Evolutionary conservation across 2,888 invertebrate species (phyloP).

Genomic region (Hirtodrosophila cameraria): DNA sequence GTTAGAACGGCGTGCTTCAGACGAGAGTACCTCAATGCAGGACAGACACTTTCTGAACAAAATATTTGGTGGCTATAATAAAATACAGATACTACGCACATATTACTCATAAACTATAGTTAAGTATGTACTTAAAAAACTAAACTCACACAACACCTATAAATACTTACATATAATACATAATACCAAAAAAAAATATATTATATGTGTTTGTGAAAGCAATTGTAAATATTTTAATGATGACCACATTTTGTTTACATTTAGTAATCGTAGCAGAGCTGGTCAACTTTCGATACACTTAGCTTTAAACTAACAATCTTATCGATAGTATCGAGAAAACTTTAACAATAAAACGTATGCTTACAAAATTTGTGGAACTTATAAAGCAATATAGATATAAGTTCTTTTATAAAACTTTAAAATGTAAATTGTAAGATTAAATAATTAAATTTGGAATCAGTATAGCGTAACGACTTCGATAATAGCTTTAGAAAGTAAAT

Average conservation of each 20-base stretch:
- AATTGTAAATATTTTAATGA: slow-evolving; percentile 56
- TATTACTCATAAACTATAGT: slow-evolving; percentile 32
- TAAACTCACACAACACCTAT: slow-evolving; percentile 5
- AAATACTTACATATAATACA: background rate
- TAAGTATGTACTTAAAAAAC: slow-evolving; percentile 23
- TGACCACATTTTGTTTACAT: slow-evolving; percentile 38
- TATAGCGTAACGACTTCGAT: no score
- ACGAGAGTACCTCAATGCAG: slow-evolving; percentile 83
- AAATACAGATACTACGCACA: slow-evolving; percentile 30
- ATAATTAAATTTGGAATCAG: no score
- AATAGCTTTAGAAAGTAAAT: no score
- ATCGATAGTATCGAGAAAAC: no score
- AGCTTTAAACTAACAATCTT: no score
- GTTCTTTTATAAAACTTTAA: no score
- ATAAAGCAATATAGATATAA: no score
- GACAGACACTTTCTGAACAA: slow-evolving; percentile 62
- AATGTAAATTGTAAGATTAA: no score
- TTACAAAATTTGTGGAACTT: no score
- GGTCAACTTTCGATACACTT: background rate
- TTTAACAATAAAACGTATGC: no score
- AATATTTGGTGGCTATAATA: slow-evolving; percentile 57
- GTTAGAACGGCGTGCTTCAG: slow-evolving; percentile 79
- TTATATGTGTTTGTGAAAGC: slow-evolving; percentile 21
- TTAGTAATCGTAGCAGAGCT: slow-evolving; percentile 13
- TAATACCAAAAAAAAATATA: background rate